Conservation (phyloP, 2,797 vertebrate genomes). For the Tapera naevia region DNA sequence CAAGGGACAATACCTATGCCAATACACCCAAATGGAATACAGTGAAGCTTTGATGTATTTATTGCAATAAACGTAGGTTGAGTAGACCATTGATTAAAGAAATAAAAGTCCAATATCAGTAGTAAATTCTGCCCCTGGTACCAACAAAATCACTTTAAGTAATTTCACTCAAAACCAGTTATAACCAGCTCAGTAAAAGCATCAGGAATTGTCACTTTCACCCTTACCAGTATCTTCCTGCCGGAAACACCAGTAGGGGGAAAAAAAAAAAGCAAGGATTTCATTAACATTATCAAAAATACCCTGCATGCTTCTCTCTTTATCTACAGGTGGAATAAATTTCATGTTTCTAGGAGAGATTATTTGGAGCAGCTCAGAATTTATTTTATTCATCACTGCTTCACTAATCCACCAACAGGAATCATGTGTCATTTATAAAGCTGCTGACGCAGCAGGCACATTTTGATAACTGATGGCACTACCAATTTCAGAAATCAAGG, state of each 20-base stretch:
- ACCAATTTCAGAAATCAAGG: not conserved
- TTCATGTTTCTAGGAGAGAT: not conserved
- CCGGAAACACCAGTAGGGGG: not conserved
- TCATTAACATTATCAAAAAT: not conserved
- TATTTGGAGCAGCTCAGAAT: not conserved
- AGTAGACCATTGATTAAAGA: not conserved
- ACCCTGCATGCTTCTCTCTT: not conserved
- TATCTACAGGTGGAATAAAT: not conserved
- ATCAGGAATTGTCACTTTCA: not conserved
- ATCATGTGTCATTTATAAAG: not conserved
- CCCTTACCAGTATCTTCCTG: not conserved
- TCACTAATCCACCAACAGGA: not conserved
- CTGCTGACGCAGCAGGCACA: not conserved
- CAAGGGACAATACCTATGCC: not conserved
- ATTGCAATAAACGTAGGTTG: not conserved
- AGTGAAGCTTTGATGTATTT: not conserved
- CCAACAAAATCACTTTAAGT: not conserved
- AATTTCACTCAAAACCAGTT: not conserved
- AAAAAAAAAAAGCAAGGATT: not conserved
- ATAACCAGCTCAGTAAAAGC: not conserved
- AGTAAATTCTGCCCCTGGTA: not conserved
- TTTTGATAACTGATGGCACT: not conserved
- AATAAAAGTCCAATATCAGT: not conserved
- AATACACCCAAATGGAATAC: not conserved
- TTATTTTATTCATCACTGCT: not conserved